Conservation (phyloP, 2,797 vertebrate species). For the Amblyopsis hoosieri region DNA sequence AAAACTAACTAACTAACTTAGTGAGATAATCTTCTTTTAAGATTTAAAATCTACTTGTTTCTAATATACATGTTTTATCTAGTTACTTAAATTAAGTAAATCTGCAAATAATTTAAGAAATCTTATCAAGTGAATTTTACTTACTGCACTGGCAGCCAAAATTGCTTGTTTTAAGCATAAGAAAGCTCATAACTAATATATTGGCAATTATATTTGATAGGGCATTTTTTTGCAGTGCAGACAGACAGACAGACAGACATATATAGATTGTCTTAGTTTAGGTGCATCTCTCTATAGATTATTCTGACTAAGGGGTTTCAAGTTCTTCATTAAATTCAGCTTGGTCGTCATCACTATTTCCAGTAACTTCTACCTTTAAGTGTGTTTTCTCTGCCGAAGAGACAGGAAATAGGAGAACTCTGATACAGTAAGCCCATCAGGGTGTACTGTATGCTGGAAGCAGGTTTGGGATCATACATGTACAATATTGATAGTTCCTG, state of each 20-base stretch:
- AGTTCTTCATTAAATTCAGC: slow-evolving; percentile 6
- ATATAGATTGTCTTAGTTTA: neutral
- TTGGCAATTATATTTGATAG: no score
- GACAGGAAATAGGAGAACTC: neutral
- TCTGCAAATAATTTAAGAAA: no score
- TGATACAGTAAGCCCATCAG: no score
- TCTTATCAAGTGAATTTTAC: no score
- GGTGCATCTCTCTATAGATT: neutral
- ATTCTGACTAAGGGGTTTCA: neutral
- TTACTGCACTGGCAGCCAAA: no score
- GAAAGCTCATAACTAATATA: no score
- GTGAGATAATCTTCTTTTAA: no score
- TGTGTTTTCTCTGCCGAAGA: neutral
- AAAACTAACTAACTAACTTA: no score
- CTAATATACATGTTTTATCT: no score
- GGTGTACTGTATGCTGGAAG: slow-evolving; percentile 1
- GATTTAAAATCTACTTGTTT: no score
- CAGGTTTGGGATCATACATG: neutral
- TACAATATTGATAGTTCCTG: neutral
- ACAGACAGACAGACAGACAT: neutral
- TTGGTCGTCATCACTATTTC: slow-evolving; percentile 18
- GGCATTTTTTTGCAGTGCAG: neutral
- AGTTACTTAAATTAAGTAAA: no score
- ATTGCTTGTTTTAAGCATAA: no score
- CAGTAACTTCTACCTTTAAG: slow-evolving; percentile 16